Percentiles rank a stretch among this genome's conserved stretches.
phyloP scores from a whole-genome alignment of 2,797 vertebrate genomes.

The Syngnathus acus region DNA sequence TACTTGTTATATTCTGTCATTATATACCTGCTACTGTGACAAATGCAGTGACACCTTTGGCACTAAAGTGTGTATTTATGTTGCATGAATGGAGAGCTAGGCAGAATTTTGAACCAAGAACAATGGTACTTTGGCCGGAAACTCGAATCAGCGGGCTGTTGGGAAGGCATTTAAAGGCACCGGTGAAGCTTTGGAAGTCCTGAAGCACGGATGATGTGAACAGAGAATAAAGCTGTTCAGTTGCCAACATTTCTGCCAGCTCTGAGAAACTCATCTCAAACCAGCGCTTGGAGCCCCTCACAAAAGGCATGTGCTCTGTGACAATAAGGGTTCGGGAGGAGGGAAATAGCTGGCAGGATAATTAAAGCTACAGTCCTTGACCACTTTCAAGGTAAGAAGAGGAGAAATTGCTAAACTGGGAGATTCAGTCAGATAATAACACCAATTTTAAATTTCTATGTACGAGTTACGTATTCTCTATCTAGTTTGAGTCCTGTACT shows the following conservation, averaged over 20 bases:
- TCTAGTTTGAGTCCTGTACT: background rate
- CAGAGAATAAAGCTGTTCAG: background rate
- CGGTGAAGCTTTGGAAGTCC: background rate
- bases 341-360: background rate
- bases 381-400: background rate
- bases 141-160: background rate
- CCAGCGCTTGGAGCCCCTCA: constrained; percentile 2
- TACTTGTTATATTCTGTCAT: background rate
- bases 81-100: background rate
- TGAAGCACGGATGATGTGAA: background rate
- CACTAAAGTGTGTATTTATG: background rate
- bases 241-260: constrained; percentile 2
- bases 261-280: constrained; percentile 1
- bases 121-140: background rate
- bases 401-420: background rate
- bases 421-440: background rate
- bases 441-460: background rate
- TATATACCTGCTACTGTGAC: background rate
- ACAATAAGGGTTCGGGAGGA: constrained; percentile 3
- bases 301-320: background rate
- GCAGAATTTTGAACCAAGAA: background rate
- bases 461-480: background rate
- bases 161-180: constrained; percentile 2
- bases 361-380: background rate
- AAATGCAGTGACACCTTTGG: background rate